Conservation (phyloP, 35 echinoderm and acorn worm species). For the Heliocidaris tuberculata region DNA sequence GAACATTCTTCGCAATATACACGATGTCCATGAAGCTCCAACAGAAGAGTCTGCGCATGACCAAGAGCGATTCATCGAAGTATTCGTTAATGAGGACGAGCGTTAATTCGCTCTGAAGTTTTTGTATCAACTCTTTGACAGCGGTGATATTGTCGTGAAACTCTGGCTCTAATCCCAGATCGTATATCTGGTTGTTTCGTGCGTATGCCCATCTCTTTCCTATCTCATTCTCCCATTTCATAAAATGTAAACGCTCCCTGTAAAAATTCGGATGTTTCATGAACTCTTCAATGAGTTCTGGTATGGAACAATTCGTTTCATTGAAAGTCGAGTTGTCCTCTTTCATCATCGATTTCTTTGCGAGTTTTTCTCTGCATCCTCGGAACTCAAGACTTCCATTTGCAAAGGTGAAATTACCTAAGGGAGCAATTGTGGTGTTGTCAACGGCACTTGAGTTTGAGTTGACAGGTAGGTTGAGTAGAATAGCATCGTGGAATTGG, state of each 20-base stretch:
- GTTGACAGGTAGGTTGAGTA: neutral
- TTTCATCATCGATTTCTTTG: neutral
- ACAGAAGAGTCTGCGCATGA: slow-evolving; percentile 45
- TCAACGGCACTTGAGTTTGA: neutral
- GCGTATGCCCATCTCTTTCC: neutral
- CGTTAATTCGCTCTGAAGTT: slow-evolving; percentile 9
- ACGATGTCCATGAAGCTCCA: slow-evolving; percentile 48
- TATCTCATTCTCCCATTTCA: neutral
- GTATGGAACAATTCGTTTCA: neutral
- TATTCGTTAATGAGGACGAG: slow-evolving; percentile 52
- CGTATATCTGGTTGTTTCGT: neutral
- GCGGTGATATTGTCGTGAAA: neutral
- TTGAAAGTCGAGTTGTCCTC: neutral
- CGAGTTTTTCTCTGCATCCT: neutral
- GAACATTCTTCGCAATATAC: slow-evolving; percentile 32
- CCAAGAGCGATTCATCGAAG: slow-evolving; percentile 53
- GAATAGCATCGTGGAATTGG: neutral
- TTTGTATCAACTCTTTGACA: neutral
- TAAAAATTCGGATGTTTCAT: neutral
- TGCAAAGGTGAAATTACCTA: neutral
- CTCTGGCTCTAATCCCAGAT: neutral
- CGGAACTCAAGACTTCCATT: neutral
- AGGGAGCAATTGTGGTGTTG: neutral
- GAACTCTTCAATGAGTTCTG: neutral
- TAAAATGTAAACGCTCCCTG: neutral